These are phyloP conservation scores for Danio jaintianensis DNA, from an alignment of 2,797 vertebrate genomes.

Conservation along the genomic window DNA sequence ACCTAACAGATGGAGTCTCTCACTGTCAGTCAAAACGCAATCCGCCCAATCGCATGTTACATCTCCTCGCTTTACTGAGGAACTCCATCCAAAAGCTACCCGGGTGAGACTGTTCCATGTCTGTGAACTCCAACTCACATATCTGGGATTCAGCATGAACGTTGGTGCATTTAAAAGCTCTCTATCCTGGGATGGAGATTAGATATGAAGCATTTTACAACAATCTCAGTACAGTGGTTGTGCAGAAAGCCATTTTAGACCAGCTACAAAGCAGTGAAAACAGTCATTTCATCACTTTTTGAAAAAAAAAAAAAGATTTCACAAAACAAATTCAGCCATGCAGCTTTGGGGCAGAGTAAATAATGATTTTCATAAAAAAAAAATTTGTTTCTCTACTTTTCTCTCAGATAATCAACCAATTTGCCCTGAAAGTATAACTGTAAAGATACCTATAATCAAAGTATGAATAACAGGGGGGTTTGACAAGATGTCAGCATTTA, in stretches of 20 bases:
- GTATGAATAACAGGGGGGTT: too few species aligned
- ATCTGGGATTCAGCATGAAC: not conserved
- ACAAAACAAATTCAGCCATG: not conserved
- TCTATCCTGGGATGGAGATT: slow-evolving; percentile 7
- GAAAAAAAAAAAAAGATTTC: too few species aligned
- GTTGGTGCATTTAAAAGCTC: not conserved
- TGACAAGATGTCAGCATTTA: too few species aligned
- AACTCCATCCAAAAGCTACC: slow-evolving; percentile 21
- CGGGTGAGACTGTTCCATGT: slow-evolving; percentile 12
- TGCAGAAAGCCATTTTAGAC: not conserved
- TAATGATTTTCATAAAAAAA: not conserved
- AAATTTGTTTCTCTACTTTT: not conserved
- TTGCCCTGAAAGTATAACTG: too few species aligned
- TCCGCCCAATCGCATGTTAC: slow-evolving; percentile 8
- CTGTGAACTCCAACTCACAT: slow-evolving; percentile 12
- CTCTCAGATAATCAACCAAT: not conserved
- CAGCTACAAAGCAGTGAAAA: not conserved
- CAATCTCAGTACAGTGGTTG: not conserved
- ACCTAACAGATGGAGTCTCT: slow-evolving; percentile 39
- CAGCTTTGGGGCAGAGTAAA: not conserved
- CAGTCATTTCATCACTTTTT: not conserved
- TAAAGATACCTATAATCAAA: too few species aligned
- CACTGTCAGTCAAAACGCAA: slow-evolving; percentile 37
- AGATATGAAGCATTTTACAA: slow-evolving; percentile 22
- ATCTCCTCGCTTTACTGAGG: slow-evolving; percentile 3